Conservation (phyloP, 2,888 invertebrate species). For the Galerucella nymphaeae region DNA sequence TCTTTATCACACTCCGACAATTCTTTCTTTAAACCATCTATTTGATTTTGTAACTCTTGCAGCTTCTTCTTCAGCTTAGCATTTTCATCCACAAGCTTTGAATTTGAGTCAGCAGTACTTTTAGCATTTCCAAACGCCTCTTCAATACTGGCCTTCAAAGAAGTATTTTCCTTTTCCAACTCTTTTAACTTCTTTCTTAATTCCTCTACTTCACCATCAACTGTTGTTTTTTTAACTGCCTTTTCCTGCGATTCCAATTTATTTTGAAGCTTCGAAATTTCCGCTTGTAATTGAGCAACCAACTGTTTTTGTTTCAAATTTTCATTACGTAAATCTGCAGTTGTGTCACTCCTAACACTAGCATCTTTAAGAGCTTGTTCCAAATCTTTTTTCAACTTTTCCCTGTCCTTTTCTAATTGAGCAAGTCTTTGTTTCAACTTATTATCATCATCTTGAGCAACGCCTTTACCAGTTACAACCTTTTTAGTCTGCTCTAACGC, state of each 20-base stretch:
- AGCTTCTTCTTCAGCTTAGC: constrained; percentile 39
- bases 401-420: constrained; percentile 49
- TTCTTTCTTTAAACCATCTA: constrained; percentile 43
- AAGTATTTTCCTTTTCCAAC: constrained; percentile 41
- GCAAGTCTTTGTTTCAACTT: constrained; percentile 49
- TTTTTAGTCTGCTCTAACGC: constrained; percentile 41
- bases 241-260: constrained; percentile 27
- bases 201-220: constrained; percentile 34
- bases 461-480: constrained; percentile 33
- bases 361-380: constrained; percentile 41
- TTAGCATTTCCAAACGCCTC: constrained; percentile 33
- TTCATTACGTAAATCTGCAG: constrained; percentile 42
- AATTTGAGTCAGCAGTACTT: constrained; percentile 22
- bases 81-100: constrained; percentile 35
- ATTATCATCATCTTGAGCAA: constrained; percentile 45
- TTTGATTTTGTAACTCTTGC: constrained; percentile 40
- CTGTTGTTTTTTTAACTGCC: background rate
- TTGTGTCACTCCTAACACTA: constrained; percentile 27
- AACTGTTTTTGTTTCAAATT: constrained; percentile 47
- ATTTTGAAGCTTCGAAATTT: constrained; percentile 40
- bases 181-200: constrained; percentile 38
- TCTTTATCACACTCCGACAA: constrained; percentile 27
- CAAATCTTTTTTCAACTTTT: constrained; percentile 41
- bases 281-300: constrained; percentile 43
- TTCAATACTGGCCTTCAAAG: constrained; percentile 42